These are phyloP conservation scores for Merops nubicus DNA, from an alignment of 2,113 vertebrate species.

Conservation along the genomic window DNA sequence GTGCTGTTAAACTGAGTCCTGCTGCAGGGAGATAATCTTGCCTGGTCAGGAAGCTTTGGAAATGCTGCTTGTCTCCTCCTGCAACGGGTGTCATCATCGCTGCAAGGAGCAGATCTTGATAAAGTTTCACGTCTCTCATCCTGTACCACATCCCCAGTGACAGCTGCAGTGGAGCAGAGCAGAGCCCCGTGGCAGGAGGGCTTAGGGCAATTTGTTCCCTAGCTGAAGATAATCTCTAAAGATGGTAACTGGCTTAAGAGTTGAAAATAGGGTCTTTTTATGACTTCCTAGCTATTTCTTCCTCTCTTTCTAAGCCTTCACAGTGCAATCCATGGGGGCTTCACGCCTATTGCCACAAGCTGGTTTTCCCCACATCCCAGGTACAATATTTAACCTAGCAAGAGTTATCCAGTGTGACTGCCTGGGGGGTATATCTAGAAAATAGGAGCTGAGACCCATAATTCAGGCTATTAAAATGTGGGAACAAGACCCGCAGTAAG, in stretches of 20 bases:
- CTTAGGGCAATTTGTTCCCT: background rate
- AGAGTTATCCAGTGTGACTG: background rate
- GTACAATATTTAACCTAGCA: background rate
- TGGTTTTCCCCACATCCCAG: background rate
- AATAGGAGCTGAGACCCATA: background rate
- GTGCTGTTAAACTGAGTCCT: background rate
- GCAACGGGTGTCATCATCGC: background rate
- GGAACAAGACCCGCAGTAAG: background rate
- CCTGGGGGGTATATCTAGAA: background rate
- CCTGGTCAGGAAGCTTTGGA: background rate
- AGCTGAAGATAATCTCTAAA: background rate
- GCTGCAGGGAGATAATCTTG: background rate
- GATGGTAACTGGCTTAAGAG: background rate
- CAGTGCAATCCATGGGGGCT: fast-evolving
- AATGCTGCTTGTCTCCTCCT: background rate
- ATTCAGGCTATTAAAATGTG: background rate
- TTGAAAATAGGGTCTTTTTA: background rate
- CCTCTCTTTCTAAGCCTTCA: background rate
- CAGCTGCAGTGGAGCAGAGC: background rate
- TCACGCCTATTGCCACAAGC: background rate
- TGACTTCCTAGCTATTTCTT: background rate
- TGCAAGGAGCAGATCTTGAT: background rate
- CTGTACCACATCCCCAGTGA: fast-evolving
- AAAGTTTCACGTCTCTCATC: background rate
- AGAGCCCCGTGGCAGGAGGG: background rate